These are phyloP conservation scores for Vanessa cardui DNA, from an alignment of 2,888 invertebrate genomes.

Conservation along the genomic window DNA sequence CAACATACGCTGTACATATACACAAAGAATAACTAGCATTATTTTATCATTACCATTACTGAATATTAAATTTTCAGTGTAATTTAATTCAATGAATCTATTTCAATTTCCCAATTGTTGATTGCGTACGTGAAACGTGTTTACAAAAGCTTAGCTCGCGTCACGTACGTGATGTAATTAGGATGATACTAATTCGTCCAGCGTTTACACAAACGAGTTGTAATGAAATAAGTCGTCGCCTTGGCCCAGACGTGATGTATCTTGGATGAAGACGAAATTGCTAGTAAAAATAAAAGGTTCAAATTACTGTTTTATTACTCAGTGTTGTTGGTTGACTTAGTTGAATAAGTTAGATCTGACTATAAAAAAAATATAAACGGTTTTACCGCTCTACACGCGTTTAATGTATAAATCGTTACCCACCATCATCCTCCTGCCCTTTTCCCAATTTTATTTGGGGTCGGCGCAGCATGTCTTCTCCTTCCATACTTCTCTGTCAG, in stretches of 20 bases:
- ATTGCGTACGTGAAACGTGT: constrained; percentile 22
- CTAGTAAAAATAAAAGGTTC: not conserved
- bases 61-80: no score
- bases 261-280: not conserved
- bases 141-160: constrained; percentile 15
- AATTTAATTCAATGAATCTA: not conserved
- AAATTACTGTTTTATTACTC: constrained; percentile 4
- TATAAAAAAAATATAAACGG: not conserved
- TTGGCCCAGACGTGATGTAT: not conserved
- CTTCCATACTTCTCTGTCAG: no score
- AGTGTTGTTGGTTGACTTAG: not conserved
- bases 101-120: constrained; percentile 3
- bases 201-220: constrained; percentile 18
- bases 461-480: no score
- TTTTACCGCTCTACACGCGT: no score
- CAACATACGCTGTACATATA: no score
- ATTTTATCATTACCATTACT: no score
- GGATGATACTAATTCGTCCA: constrained; percentile 29
- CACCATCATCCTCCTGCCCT: no score
- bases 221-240: constrained; percentile 24
- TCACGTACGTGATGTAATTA: constrained; percentile 29
- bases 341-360: not conserved
- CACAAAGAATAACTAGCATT: no score
- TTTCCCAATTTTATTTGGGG: no score
- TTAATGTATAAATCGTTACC: no score